A percentile compares a stretch with the other conserved stretches of the same genome.
These are phyloP conservation scores for Linurgus olivaceus DNA, from an alignment of 2,797 vertebrate genomes.

Conservation along the genomic window DNA sequence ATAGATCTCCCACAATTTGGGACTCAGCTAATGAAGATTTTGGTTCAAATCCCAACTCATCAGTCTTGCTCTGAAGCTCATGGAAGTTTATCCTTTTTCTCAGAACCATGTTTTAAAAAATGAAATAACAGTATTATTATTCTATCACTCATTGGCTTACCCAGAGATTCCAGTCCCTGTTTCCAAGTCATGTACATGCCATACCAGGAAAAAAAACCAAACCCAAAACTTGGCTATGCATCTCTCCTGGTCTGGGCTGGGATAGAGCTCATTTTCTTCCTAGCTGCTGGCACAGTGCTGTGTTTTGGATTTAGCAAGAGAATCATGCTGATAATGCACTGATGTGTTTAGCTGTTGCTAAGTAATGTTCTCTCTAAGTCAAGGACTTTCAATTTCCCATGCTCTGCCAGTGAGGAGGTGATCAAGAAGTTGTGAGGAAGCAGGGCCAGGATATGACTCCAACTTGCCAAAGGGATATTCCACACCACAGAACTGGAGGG, in stretches of 20 bases:
- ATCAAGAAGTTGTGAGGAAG: background rate
- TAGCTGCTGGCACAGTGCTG: background rate
- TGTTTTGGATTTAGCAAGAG: background rate
- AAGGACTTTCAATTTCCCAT: background rate
- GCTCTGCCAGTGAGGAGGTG: background rate
- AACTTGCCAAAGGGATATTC: background rate
- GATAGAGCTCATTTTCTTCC: background rate
- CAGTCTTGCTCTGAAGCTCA: background rate
- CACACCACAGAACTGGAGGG: background rate
- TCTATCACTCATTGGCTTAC: background rate
- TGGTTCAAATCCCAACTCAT: background rate
- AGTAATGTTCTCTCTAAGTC: background rate
- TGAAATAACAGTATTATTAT: background rate
- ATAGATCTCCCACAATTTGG: background rate
- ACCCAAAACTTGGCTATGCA: background rate
- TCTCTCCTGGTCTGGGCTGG: background rate
- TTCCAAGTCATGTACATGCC: background rate
- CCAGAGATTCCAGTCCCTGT: background rate
- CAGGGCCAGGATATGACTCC: background rate
- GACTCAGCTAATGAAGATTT: background rate
- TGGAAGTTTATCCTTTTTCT: background rate
- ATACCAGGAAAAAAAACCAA: accelerated
- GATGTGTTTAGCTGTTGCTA: background rate
- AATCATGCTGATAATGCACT: background rate
- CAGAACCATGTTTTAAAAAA: background rate